Evolutionary conservation across 2,113 vertebrate genomes (phyloP).

Genomic region (Hemichromis elongatus): DNA sequence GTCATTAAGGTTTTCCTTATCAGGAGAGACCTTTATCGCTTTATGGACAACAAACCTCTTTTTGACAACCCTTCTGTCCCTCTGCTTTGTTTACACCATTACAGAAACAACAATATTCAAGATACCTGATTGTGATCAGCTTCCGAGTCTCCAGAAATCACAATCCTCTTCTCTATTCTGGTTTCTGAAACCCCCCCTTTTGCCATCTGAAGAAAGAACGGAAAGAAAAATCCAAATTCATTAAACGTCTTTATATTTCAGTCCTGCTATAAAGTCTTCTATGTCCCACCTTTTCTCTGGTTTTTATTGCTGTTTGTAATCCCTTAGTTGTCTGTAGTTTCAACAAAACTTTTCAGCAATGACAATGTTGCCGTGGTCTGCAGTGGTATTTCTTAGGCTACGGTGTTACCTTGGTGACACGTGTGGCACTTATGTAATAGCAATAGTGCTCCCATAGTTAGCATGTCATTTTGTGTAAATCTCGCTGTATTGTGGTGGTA

Average conservation of each 20-base stretch:
- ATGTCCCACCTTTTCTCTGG: not conserved
- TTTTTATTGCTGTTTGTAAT: not conserved
- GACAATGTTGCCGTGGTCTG: not conserved
- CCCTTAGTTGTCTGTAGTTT: not conserved
- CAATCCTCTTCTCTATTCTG: constrained; percentile 95
- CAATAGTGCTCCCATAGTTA: not conserved
- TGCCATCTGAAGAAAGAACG: constrained; percentile 75
- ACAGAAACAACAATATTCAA: not conserved
- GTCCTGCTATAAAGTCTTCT: not conserved
- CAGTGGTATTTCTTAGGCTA: not conserved
- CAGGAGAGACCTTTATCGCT: too few relatives aligned
- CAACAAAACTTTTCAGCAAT: not conserved
- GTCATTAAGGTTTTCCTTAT: too few relatives aligned
- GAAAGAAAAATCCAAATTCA: not conserved
- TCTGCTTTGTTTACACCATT: not conserved
- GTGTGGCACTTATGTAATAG: not conserved
- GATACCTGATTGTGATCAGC: constrained; percentile 84
- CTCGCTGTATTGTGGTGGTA: not conserved
- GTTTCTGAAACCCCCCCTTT: constrained; percentile 96
- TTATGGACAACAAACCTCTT: too few relatives aligned
- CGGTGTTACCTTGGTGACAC: not conserved
- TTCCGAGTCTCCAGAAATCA: constrained; percentile 94
- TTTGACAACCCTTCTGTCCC: not conserved
- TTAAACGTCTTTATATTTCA: not conserved
- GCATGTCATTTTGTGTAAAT: not conserved